Evolutionary conservation across 2,888 invertebrate genomes (phyloP).

Genomic region (Gnatocerus cornutus): DNA sequence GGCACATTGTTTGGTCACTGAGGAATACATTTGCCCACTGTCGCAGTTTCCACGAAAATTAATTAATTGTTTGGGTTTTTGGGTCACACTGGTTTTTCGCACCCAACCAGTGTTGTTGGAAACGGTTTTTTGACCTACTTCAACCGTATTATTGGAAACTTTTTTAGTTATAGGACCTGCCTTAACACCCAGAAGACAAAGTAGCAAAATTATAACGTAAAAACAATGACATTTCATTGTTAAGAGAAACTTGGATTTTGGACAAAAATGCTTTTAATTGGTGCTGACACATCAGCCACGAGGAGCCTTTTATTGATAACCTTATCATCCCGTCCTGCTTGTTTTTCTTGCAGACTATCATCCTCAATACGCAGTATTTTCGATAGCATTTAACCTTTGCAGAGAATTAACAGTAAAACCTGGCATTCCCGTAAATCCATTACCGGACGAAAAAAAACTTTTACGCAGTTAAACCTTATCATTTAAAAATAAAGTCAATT

Average conservation of each 20-base stretch:
- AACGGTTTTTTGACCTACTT: neutral
- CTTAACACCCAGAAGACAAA: neutral
- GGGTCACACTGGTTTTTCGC: too few species aligned
- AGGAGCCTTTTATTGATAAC: constrained; percentile 1
- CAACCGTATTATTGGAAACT: constrained; percentile 5
- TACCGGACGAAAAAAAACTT: too few species aligned
- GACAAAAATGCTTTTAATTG: neutral
- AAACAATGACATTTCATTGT: constrained; percentile 11
- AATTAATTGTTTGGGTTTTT: too few species aligned
- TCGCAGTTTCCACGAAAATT: neutral
- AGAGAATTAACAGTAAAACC: neutral
- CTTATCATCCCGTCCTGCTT: neutral
- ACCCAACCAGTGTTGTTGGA: too few species aligned
- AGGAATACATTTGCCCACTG: neutral
- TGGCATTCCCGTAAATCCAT: too few species aligned
- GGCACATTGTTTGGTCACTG: too few species aligned
- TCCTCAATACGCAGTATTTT: constrained; percentile 7
- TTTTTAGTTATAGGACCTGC: neutral
- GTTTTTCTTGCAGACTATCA: too few species aligned
- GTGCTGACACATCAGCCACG: neutral
- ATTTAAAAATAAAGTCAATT: too few species aligned
- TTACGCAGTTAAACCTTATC: too few species aligned
- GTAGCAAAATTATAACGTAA: constrained; percentile 6
- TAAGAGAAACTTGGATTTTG: neutral
- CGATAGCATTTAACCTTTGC: neutral